Evolutionary conservation across 2,113 vertebrate species (phyloP).

Genomic region (Chloebia gouldiae): DNA sequence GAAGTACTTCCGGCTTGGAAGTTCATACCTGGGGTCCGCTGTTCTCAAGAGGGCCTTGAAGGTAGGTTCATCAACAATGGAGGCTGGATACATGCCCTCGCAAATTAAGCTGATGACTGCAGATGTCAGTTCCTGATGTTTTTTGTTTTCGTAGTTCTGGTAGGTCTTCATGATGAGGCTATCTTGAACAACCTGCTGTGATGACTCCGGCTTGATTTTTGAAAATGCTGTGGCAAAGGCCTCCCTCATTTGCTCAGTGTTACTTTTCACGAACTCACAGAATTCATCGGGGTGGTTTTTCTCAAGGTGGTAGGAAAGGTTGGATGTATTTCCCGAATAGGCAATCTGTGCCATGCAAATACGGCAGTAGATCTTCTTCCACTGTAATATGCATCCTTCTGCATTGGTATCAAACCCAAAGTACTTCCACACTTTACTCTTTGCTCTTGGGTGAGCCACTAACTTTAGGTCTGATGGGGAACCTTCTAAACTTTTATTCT

Average conservation of each 20-base stretch:
- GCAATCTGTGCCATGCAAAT: conserved; percentile 90
- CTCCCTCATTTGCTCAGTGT: conserved; percentile 86
- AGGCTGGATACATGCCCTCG: conserved; percentile 82
- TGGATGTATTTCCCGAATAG: conserved; percentile 90
- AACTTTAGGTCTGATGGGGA: conserved; percentile 83
- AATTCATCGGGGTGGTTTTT: conserved; percentile 88
- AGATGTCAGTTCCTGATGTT: conserved; percentile 80
- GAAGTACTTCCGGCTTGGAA: conserved; percentile 76
- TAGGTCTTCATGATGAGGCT: conserved; percentile 65
- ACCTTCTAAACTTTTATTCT: conserved; percentile 77
- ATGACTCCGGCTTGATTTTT: conserved; percentile 77
- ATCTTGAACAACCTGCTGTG: conserved; percentile 72
- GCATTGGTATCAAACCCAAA: conserved; percentile 90
- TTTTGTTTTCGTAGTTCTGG: conserved; percentile 70
- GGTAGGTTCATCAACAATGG: conserved; percentile 83
- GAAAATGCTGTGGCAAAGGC: conserved; percentile 81
- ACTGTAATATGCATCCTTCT: conserved; percentile 88
- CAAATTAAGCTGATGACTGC: conserved; percentile 82
- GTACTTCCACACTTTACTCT: conserved; percentile 94
- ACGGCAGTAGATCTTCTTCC: conserved; percentile 89
- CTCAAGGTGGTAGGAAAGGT: conserved; percentile 89
- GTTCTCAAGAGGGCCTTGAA: conserved; percentile 80
- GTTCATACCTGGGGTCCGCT: conserved; percentile 79
- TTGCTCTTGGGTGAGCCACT: conserved; percentile 88
- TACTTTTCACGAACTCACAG: conserved; percentile 86